A percentile compares a stretch with the other conserved stretches of the same genome.
These are phyloP conservation scores for Reticulitermes lucifugus DNA, from an alignment of 2,888 invertebrate species.

Conservation along the genomic window DNA sequence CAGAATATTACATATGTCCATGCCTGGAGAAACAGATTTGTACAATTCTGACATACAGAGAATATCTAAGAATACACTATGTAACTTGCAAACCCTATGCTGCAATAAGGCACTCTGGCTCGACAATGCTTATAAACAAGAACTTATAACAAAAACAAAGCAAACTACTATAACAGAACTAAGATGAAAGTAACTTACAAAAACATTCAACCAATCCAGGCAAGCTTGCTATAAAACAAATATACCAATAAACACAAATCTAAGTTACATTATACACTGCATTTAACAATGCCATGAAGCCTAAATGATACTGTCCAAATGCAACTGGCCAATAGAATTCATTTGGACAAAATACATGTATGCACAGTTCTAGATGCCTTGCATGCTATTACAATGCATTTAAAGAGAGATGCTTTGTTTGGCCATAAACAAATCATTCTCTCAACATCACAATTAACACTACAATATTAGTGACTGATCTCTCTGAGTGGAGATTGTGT, in stretches of 20 bases:
- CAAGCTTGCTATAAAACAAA: slow-evolving; percentile 43
- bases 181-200: slow-evolving; percentile 37
- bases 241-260: slow-evolving; percentile 23
- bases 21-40: not conserved
- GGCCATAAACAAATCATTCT: slow-evolving; percentile 17
- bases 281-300: slow-evolving; percentile 28
- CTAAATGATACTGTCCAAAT: not conserved
- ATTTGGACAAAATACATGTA: slow-evolving; percentile 30
- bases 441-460: not conserved
- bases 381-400: slow-evolving; percentile 16
- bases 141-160: not conserved
- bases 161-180: not conserved
- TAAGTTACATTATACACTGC: slow-evolving; percentile 27
- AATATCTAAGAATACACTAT: not conserved
- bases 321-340: slow-evolving; percentile 24
- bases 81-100: not conserved
- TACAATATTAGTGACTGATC: slow-evolving; percentile 2
- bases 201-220: slow-evolving; percentile 39
- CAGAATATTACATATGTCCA: not conserved
- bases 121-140: not conserved
- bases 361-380: slow-evolving; percentile 9
- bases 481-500: not conserved
- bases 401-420: not conserved
- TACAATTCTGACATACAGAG: not conserved
- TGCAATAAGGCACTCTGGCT: not conserved